These are phyloP conservation scores for Columba guinea DNA, from an alignment of 2,797 vertebrate species.

Conservation along the genomic window DNA sequence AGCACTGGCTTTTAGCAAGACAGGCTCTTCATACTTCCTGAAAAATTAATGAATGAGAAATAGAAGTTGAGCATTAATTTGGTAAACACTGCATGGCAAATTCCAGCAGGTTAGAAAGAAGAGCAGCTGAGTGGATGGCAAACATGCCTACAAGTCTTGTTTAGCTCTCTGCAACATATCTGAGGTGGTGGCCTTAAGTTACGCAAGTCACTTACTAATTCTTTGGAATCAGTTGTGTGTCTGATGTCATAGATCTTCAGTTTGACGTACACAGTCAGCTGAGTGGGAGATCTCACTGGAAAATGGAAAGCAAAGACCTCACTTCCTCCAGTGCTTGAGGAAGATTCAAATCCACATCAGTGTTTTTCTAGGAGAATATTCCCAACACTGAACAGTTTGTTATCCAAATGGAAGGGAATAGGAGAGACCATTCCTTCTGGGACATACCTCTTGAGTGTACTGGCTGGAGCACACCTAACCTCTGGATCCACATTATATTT, in stretches of 20 bases:
- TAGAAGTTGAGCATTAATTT: neutral
- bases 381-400: neutral
- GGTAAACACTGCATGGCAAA: neutral
- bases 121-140: neutral
- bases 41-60: neutral
- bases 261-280: neutral
- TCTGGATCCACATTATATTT: neutral
- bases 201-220: neutral
- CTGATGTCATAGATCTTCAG: neutral
- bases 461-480: neutral
- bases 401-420: neutral
- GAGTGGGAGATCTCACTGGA: neutral
- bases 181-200: neutral
- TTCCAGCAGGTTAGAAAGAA: neutral
- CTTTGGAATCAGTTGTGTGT: neutral
- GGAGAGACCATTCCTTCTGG: neutral
- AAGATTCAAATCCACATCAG: neutral
- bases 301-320: neutral
- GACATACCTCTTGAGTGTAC: neutral
- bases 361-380: neutral
- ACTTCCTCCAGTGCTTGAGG: neutral
- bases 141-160: neutral
- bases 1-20: neutral
- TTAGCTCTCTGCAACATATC: neutral
- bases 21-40: neutral